A percentile compares a stretch with the other conserved stretches of the same genome.
These are phyloP conservation scores for Eupelmus urozonus DNA, from an alignment of 2,888 invertebrate genomes.

Conservation along the genomic window DNA sequence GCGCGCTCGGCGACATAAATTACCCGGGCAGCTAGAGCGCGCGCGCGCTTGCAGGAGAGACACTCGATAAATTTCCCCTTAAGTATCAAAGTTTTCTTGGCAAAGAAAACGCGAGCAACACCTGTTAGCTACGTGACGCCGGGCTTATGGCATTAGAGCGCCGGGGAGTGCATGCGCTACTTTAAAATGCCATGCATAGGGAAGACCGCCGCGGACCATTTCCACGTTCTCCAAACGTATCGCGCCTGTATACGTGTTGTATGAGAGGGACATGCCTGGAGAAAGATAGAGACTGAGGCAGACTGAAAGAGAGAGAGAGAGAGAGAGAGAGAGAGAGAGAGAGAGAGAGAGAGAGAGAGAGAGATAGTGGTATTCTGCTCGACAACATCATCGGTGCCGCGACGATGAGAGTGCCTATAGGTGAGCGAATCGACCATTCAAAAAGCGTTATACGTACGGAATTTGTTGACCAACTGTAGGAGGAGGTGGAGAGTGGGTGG, in stretches of 20 bases:
- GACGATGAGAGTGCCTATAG: neutral
- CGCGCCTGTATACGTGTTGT: neutral
- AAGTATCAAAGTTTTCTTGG: conserved; percentile 72
- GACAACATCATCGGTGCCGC: neutral
- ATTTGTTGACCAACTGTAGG: no score
- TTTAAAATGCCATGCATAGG: conserved; percentile 75
- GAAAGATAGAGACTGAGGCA: no score
- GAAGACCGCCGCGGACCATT: conserved; percentile 62
- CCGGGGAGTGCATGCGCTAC: conserved; percentile 63
- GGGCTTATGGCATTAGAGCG: conserved; percentile 71
- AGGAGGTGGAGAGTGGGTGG: no score
- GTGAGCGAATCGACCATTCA: neutral
- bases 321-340: no score
- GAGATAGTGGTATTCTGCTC: neutral
- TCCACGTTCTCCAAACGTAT: conserved; percentile 46
- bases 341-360: no score
- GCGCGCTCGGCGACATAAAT: conserved; percentile 62
- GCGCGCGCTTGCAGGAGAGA: no score
- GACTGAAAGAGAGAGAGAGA: neutral
- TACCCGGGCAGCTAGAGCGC: conserved; percentile 58
- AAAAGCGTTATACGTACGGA: neutral
- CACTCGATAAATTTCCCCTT: conserved; percentile 70
- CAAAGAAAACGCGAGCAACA: conserved; percentile 72
- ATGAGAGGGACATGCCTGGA: neutral
- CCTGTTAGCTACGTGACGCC: conserved; percentile 71